These are phyloP conservation scores for Eciton burchellii DNA, from an alignment of 1,140 invertebrate species.

Conservation along the genomic window DNA sequence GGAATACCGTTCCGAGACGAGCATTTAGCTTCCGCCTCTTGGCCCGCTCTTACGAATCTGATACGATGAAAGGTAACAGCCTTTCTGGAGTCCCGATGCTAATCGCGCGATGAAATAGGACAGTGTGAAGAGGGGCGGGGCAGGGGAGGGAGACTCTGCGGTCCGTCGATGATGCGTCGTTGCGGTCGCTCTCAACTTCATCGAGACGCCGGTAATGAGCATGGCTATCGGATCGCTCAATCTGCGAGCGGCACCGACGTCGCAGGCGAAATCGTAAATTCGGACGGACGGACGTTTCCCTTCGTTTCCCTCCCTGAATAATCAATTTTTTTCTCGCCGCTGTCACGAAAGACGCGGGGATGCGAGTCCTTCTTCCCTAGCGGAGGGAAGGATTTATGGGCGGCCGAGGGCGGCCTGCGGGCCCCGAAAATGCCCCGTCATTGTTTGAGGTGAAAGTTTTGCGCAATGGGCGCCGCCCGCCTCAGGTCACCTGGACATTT, in stretches of 20 bases:
- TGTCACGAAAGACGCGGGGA: not conserved
- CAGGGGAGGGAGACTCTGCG: too few species aligned
- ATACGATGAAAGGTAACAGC: too few species aligned
- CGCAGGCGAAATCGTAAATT: not conserved
- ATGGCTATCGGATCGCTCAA: not conserved
- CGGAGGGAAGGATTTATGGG: constrained; percentile 67
- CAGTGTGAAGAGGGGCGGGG: too few species aligned
- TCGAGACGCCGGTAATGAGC: not conserved
- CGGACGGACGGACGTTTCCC: not conserved
- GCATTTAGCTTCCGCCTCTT: too few species aligned
- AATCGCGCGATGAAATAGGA: too few species aligned
- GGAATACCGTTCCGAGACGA: too few species aligned
- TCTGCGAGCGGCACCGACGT: not conserved
- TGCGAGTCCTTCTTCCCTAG: constrained; percentile 49
- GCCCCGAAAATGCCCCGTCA: constrained; percentile 65
- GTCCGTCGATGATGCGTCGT: not conserved
- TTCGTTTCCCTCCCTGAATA: not conserved
- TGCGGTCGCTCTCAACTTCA: not conserved
- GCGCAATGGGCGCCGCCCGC: constrained; percentile 65
- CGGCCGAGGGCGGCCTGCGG: not conserved
- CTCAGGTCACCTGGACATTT: constrained; percentile 55
- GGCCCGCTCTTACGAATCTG: too few species aligned
- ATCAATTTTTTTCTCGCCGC: constrained; percentile 13
- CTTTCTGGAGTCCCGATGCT: too few species aligned
- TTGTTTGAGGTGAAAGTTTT: constrained; percentile 75